Evolutionary conservation across 1,140 invertebrate genomes (phyloP).

Genomic region (Leptinotarsa defecta): DNA sequence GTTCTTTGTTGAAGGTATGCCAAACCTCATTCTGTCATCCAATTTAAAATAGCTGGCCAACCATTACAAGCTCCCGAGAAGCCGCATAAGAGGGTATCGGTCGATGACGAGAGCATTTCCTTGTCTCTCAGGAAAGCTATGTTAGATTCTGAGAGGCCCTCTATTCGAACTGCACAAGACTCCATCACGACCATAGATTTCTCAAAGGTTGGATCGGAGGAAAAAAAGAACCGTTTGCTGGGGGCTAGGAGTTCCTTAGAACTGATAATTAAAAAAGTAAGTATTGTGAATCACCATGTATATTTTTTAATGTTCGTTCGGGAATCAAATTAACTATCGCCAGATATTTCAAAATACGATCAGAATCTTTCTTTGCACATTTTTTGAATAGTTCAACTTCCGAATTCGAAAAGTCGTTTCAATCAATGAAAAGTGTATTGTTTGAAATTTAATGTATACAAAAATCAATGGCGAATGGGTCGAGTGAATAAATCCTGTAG

Average conservation of each 20-base stretch:
- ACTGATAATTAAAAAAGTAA: slow-evolving; percentile 26
- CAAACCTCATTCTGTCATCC: background rate
- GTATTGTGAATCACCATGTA: background rate
- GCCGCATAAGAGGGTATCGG: background rate
- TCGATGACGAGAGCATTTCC: no score
- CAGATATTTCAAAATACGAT: no score
- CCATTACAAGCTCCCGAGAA: background rate
- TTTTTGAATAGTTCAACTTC: no score
- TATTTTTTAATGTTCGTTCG: no score
- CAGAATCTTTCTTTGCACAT: no score
- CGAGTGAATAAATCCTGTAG: no score
- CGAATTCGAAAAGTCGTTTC: no score
- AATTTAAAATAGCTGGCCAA: background rate
- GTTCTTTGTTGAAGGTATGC: background rate
- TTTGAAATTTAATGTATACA: no score
- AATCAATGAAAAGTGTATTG: no score
- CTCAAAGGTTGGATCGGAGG: slow-evolving; percentile 16
- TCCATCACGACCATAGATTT: background rate
- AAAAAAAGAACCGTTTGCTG: slow-evolving; percentile 23
- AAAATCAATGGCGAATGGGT: no score
- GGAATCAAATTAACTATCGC: no score
- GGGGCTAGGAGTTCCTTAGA: slow-evolving; percentile 36
- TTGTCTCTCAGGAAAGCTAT: no score
- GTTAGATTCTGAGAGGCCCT: background rate
- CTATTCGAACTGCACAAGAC: background rate